Evolutionary conservation across 2,797 vertebrate genomes (phyloP).

Genomic region (Phyllotis vaccarum): DNA sequence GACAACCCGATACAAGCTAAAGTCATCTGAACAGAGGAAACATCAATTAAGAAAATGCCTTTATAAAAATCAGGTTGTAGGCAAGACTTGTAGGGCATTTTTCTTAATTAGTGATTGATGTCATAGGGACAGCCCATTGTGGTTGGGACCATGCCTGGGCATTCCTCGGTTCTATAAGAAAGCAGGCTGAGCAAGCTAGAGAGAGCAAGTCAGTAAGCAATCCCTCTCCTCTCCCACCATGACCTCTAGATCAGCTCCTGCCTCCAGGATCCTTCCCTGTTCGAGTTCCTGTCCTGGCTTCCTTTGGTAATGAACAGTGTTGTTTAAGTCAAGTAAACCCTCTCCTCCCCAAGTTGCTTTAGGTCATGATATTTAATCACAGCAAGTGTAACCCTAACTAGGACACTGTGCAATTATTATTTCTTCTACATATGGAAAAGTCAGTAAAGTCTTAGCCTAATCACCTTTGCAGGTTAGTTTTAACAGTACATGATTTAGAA

Average conservation of each 20-base stretch:
- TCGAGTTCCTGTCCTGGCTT: background rate
- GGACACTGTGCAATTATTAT: background rate
- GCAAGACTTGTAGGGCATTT: background rate
- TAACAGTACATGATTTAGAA: background rate
- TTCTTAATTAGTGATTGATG: background rate
- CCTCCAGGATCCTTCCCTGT: background rate
- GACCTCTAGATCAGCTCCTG: background rate
- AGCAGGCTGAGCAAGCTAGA: background rate
- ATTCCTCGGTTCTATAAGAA: background rate
- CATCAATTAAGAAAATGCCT: background rate
- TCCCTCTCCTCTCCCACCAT: accelerated
- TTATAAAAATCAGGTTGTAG: background rate
- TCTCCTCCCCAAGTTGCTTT: background rate
- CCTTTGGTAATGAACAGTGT: background rate
- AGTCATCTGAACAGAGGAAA: background rate
- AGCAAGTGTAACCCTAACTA: background rate
- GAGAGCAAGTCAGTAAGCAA: background rate
- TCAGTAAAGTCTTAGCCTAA: background rate
- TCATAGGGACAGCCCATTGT: background rate
- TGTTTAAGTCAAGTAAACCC: background rate
- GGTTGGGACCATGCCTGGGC: background rate
- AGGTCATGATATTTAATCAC: background rate
- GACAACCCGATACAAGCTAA: background rate
- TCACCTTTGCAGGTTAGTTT: background rate
- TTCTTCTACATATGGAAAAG: background rate